Base-by-base conservation (phyloP, 2,113 vertebrate species). In the Electrona antarctica region DNA sequence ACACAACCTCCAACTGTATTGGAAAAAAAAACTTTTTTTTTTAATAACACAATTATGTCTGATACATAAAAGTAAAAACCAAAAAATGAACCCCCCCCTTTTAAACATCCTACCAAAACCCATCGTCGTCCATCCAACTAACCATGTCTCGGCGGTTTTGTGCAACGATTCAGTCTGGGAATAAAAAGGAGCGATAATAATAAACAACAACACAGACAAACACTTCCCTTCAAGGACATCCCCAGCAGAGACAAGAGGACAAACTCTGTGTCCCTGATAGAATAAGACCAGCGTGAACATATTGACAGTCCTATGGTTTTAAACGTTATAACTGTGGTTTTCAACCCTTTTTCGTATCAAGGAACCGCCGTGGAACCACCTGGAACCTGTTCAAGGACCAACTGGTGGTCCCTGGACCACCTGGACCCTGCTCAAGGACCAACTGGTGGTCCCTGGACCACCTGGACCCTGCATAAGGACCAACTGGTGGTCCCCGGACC, bases 41-140 rank as follows among this genome's bases (percentile, higher is more conserved):
- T 88, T 89, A 91, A 87, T 91, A 91, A 92, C 85, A 78, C 65
- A 91, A 82, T 90, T 86, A 89, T 87, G 86, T 88, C 56, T 78
- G 82, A 87, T 91, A 91, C 89, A 90, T 84, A 62, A 84, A 92
- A 90, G 89, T 91, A 91, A 90, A 91, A 91, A 91, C 71, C 79
- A 87, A 88, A 57, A 87, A 90, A 73, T 77, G 48, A 84, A 75
- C 67, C 76, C 87, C 86, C 71, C 3, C 21, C 21, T 21, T 21
- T 21, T 60, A 86, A 84, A 77, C 61, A 47, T 79, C 85, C 83
- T 87, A 87, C 87, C 82, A 91, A 90, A 88, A 86, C 87, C 86
- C 88, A 84, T 87, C 73, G 79, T 82, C 86, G n/a, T n/a, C n/a
- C n/a, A n/a, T n/a, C n/a, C n/a, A n/a, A n/a, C n/a, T 79, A 73